Conservation (phyloP, 2,113 vertebrate species). For the Tretioscincus oriximinensis region DNA sequence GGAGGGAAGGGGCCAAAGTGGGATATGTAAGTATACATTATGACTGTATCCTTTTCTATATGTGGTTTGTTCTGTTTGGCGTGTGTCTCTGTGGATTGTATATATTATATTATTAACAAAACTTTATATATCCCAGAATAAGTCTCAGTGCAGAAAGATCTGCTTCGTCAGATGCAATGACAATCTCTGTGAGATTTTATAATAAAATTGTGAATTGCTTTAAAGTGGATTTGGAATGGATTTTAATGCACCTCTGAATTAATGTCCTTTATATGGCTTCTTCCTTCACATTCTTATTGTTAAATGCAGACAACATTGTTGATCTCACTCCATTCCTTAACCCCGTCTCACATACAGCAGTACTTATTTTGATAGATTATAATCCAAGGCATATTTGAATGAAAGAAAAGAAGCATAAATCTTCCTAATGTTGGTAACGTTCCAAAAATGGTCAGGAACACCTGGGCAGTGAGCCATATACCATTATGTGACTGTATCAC, state of each 20-base stretch:
- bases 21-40: too few species aligned
- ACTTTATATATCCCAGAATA: too few species aligned
- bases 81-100: too few species aligned
- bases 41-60: too few species aligned
- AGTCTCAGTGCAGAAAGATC: too few species aligned
- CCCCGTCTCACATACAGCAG: neutral
- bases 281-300: neutral
- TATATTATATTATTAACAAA: too few species aligned
- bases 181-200: neutral
- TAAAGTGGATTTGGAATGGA: neutral
- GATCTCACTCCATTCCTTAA: neutral
- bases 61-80: too few species aligned
- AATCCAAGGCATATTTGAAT: conserved; percentile 9
- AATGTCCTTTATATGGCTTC: neutral
- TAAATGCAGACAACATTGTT: neutral
- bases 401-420: conserved; percentile 4
- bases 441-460: neutral
- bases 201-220: neutral
- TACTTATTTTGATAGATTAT: neutral
- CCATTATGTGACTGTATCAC: neutral
- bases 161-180: neutral
- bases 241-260: neutral
- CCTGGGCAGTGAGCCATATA: neutral
- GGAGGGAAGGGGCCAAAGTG: too few species aligned
- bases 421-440: conserved; percentile 3